phyloP scores from a whole-genome alignment of 2,888 invertebrate genomes.

The Drosophila fulvimacula region DNA sequence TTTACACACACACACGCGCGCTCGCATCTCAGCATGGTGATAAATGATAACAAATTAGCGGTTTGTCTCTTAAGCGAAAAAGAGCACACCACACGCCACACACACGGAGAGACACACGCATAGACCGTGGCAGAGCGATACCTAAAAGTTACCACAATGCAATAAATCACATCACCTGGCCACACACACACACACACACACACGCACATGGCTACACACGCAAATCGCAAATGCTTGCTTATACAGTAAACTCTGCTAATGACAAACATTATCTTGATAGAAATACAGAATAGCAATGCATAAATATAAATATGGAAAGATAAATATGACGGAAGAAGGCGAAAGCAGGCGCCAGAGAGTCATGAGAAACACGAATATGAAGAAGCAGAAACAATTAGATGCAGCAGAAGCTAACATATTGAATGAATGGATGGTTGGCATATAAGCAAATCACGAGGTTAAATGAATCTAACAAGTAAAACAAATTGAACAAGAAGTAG shows the following conservation, averaged over 20 bases:
- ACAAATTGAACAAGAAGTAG: not conserved
- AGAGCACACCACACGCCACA: conserved; percentile 38
- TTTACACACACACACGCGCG: conserved; percentile 62
- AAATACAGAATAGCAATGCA: not conserved
- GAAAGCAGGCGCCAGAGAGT: not conserved
- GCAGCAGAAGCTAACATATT: not conserved
- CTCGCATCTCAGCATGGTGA: conserved; percentile 67
- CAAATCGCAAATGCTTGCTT: conserved; percentile 9
- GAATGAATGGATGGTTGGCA: not conserved
- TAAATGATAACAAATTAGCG: conserved; percentile 80
- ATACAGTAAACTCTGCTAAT: conserved; percentile 43
- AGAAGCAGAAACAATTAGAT: not conserved
- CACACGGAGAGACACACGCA: conserved; percentile 19
- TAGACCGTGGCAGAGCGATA: conserved; percentile 47
- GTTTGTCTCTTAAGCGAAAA: conserved; percentile 66
- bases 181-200: conserved; percentile 33
- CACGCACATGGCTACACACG: conserved; percentile 1
- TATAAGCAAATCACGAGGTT: not conserved
- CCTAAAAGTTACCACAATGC: conserved; percentile 79
- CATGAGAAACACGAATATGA: not conserved
- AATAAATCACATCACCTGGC: conserved; percentile 77
- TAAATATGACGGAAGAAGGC: not conserved
- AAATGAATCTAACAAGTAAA: not conserved
- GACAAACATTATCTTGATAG: conserved; percentile 8
- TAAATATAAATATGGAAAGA: not conserved